Base-by-base conservation (phyloP, 2,888 invertebrate genomes). In the Lasius fuliginosus region DNA sequence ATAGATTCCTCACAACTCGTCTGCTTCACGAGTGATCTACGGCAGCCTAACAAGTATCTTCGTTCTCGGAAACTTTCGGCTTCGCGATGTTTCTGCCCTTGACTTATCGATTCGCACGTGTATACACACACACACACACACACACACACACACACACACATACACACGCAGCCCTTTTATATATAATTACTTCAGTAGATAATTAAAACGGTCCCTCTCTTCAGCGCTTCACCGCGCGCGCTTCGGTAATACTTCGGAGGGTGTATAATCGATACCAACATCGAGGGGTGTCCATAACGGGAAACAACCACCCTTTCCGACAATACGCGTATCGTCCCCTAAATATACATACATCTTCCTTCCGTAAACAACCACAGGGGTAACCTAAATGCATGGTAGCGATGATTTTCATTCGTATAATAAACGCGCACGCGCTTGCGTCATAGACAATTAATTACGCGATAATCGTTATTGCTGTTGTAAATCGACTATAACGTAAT, bases 201-300 rank as follows among this genome's bases (percentile, higher is more conserved):
- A 92, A 92, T 92, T 92, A 92, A 92, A 92, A 91, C 86, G 88
- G 88, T 89, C 88, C 90, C 87, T 88, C 53, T 53, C 53, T 53
- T 53, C 88, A 90, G 86, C 90, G 89, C 90, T 77, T 56, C 77
- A 83, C 88, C 89, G 58, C 82, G 84, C 68, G 76, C 85, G 85
- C 85, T 86, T 89, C 76, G 82, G 53, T 84, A 82, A 74, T 42
- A 68, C 75, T 49, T 68, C 74, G 69, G 88, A 89, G 91, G 90
- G 92, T 93, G 92, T 92, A 94, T 94, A 94, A 94, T 94, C 93
- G 93, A 93, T 94, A 94, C 89, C 88, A 90, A 90, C 91, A 91
- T 91, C 89, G 90, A 90, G 92, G 93, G 92, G 91, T 90, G 92
- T 91, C 86, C 86, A 89, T 92, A 92, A 92, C 91, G 89, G 92